A percentile compares a stretch with the other conserved stretches of the same genome.
phyloP scores from a whole-genome alignment of 1,140 invertebrate genomes.

The Eriosoma lanigerum region DNA sequence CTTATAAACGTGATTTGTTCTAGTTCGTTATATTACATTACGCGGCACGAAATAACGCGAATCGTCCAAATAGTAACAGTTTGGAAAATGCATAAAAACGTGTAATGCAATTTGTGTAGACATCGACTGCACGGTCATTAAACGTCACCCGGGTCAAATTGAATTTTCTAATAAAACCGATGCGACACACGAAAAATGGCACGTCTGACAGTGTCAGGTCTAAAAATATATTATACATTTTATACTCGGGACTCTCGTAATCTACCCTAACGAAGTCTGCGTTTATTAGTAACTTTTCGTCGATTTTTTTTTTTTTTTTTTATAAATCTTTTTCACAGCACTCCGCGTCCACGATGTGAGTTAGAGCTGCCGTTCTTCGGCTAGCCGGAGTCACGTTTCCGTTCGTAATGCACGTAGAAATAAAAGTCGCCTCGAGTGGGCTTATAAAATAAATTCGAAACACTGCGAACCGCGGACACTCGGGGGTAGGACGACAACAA shows the following conservation, averaged over 20 bases:
- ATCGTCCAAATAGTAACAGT: not conserved
- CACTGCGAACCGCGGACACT: slow-evolving; percentile 2
- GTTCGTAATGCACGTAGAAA: not conserved
- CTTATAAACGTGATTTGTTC: too few relatives aligned
- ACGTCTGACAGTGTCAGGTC: not conserved
- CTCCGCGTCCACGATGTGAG: not conserved
- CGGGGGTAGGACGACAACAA: not conserved
- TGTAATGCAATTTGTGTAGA: not conserved
- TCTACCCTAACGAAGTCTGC: slow-evolving; percentile 15
- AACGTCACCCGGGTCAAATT: not conserved
- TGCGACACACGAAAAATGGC: not conserved
- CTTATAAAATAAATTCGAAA: slow-evolving; percentile 27
- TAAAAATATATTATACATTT: not conserved
- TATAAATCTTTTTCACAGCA: not conserved
- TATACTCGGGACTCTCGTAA: not conserved
- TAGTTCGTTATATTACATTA: too few relatives aligned
- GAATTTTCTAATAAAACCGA: not conserved
- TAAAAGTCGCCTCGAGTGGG: slow-evolving; percentile 8
- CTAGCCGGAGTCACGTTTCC: slow-evolving; percentile 26
- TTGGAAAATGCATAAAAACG: not conserved
- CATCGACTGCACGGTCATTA: not conserved
- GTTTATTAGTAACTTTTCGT: slow-evolving; percentile 20
- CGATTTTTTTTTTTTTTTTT: not conserved
- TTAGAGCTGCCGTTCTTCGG: not conserved
- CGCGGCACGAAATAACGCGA: too few relatives aligned